A percentile compares a stretch with the other conserved stretches of the same genome.
phyloP scores from a whole-genome alignment of 2,888 invertebrate genomes.

The Drosophila affinis region DNA sequence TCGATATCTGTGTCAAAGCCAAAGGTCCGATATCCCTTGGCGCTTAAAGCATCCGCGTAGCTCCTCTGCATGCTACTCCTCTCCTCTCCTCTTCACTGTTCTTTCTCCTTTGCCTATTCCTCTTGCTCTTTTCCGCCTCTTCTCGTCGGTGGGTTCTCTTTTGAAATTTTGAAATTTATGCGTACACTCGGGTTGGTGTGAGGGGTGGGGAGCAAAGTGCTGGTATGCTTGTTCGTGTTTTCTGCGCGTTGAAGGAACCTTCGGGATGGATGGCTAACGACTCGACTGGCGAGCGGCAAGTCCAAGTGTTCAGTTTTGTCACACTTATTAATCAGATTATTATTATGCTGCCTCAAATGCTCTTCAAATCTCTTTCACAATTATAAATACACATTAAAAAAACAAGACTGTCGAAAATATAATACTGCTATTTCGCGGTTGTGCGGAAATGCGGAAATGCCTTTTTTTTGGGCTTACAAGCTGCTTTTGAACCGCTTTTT shows the following conservation, averaged over 20 bases:
- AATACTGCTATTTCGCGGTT: conserved; percentile 63
- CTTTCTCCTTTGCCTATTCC: background rate
- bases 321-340: background rate
- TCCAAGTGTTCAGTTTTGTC: background rate
- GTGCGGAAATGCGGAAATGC: conserved; percentile 25
- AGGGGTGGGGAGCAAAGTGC: background rate
- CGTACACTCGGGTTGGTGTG: background rate
- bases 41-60: conserved; percentile 81
- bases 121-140: background rate
- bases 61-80: conserved; percentile 78
- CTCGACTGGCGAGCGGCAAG: background rate
- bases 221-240: background rate
- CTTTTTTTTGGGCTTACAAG: conserved; percentile 22
- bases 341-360: conserved; percentile 14
- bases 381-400: conserved; percentile 41
- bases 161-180: background rate
- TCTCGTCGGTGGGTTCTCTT: background rate
- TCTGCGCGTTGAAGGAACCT: background rate
- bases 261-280: background rate
- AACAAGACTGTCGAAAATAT: conserved; percentile 41
- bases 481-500: conserved; percentile 39
- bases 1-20: conserved; percentile 84
- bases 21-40: conserved; percentile 82
- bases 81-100: background rate
- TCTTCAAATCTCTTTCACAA: conserved; percentile 20